A percentile compares a stretch with the other conserved stretches of the same genome.
These are phyloP conservation scores for Omphaloscelis lunosa DNA, from an alignment of 2,888 invertebrate genomes.

Conservation along the genomic window DNA sequence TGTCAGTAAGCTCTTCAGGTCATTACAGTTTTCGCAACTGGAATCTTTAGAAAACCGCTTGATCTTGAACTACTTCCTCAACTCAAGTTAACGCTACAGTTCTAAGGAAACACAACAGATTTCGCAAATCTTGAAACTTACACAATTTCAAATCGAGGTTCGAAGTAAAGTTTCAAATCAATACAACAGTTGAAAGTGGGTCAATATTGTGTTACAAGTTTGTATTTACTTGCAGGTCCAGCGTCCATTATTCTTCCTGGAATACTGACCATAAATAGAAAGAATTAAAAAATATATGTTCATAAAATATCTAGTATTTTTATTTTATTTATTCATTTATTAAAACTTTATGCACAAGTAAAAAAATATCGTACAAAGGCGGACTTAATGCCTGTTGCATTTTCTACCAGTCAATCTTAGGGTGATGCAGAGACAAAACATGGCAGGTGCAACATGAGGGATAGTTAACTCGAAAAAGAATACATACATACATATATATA, in stretches of 20 bases:
- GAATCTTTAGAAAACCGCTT: background rate
- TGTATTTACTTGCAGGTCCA: background rate
- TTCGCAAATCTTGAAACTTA: conserved; percentile 44
- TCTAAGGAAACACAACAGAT: conserved; percentile 33
- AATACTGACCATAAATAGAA: background rate
- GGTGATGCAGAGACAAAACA: too few species aligned
- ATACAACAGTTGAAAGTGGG: conserved; percentile 40
- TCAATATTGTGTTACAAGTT: conserved; percentile 16
- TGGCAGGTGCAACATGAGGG: too few species aligned
- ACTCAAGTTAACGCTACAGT: conserved; percentile 13
- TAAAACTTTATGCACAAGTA: too few species aligned
- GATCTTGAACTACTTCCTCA: conserved; percentile 9
- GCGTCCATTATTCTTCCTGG: background rate
- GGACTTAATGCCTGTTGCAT: too few species aligned
- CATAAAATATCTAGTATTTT: background rate
- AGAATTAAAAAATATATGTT: background rate
- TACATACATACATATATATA: too few species aligned
- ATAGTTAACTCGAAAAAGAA: too few species aligned
- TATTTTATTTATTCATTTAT: too few species aligned
- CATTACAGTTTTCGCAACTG: background rate
- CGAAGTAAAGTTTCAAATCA: conserved; percentile 38
- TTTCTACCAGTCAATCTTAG: too few species aligned
- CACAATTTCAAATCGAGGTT: conserved; percentile 40
- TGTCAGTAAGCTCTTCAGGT: background rate
- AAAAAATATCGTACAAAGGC: too few species aligned